Conservation (phyloP, 1,140 invertebrate species). For the Druon quercuslanigerum region DNA sequence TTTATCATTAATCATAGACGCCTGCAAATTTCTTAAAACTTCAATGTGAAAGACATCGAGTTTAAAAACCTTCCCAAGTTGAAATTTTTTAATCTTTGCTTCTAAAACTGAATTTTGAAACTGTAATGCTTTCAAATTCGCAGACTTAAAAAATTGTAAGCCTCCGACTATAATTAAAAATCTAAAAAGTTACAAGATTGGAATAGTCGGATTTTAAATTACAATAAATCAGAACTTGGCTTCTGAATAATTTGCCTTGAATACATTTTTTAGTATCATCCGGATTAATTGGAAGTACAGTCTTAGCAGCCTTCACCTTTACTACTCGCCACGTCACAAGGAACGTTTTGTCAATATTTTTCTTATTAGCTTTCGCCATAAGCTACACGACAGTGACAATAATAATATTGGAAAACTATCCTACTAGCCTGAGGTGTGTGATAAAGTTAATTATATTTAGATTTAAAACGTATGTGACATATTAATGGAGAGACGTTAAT, state of each 20-base stretch:
- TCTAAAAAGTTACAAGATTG: too few relatives aligned
- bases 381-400: slow-evolving; percentile 51
- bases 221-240: slow-evolving; percentile 1
- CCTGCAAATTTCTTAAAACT: too few relatives aligned
- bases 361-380: slow-evolving; percentile 53
- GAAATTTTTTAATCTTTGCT: too few relatives aligned
- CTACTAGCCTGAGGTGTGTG: slow-evolving; percentile 56
- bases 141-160: too few relatives aligned
- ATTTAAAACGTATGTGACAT: neutral
- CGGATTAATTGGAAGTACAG: slow-evolving; percentile 44
- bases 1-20: too few relatives aligned
- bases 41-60: too few relatives aligned
- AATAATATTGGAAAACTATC: slow-evolving; percentile 60
- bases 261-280: slow-evolving; percentile 53
- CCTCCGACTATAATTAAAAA: too few relatives aligned
- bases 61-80: too few relatives aligned
- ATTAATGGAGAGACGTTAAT: neutral
- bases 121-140: too few relatives aligned
- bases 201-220: neutral
- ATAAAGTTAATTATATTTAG: slow-evolving; percentile 17
- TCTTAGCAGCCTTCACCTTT: slow-evolving; percentile 48
- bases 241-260: neutral
- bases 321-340: slow-evolving; percentile 28
- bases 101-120: too few relatives aligned
- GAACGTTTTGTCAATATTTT: slow-evolving; percentile 45